These are phyloP conservation scores for Apostichopus parvimensis DNA, from an alignment of 35 echinoderm and acorn worm genomes.

Conservation along the genomic window DNA sequence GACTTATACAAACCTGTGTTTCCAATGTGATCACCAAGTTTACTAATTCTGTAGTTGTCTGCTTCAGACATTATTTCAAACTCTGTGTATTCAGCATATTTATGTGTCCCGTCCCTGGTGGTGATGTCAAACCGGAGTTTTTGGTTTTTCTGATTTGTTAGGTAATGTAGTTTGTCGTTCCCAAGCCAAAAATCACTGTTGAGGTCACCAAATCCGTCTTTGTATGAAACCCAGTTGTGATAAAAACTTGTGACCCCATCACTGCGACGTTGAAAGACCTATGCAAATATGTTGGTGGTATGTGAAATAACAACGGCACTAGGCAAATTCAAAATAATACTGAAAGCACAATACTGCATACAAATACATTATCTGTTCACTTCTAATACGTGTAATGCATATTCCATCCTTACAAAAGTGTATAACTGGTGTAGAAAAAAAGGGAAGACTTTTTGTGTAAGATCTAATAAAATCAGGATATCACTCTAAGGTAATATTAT, in stretches of 20 bases:
- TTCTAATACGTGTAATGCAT: too few species aligned
- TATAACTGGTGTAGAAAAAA: too few species aligned
- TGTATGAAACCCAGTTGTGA: conserved; percentile 20
- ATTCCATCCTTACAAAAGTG: too few species aligned
- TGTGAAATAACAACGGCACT: too few species aligned
- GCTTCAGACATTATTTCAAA: background rate
- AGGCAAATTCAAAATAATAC: too few species aligned
- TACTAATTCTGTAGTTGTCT: conserved; percentile 1
- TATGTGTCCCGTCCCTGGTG: background rate
- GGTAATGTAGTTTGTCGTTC: conserved; percentile 38
- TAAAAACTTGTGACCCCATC: background rate
- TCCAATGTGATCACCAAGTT: background rate
- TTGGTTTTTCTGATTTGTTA: conserved; percentile 10
- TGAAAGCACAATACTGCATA: too few species aligned
- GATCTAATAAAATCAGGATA: too few species aligned
- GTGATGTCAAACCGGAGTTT: conserved; percentile 14
- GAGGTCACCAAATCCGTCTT: conserved; percentile 30
- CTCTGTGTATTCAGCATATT: background rate
- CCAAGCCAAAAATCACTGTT: conserved; percentile 48
- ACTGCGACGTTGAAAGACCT: conserved; percentile 44
- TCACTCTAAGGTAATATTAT: too few species aligned
- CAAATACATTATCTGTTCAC: too few species aligned
- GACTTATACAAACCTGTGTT: background rate
- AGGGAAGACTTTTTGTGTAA: too few species aligned
- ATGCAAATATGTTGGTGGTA: too few species aligned